phyloP scores from a whole-genome alignment of 2,888 invertebrate species.

The Epinotia brunnichana region DNA sequence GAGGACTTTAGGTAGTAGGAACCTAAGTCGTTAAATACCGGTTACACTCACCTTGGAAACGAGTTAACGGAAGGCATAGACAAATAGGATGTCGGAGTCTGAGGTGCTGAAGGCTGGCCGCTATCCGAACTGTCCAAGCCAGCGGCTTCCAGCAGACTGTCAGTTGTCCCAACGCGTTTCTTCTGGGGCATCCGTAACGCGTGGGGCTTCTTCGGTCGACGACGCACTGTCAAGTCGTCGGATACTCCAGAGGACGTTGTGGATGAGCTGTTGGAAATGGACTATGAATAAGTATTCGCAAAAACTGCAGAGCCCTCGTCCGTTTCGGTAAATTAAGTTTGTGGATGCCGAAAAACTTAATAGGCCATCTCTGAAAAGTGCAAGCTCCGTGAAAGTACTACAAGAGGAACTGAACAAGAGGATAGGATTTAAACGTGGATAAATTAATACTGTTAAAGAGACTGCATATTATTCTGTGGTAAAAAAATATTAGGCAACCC shows the following conservation, averaged over 20 bases:
- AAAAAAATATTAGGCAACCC: too few relatives aligned
- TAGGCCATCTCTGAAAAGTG: too few relatives aligned
- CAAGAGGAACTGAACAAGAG: too few relatives aligned
- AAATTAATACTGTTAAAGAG: too few relatives aligned
- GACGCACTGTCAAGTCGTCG: conserved; percentile 72
- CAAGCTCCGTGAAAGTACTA: too few relatives aligned
- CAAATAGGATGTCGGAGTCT: conserved; percentile 89
- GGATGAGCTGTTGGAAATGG: conserved; percentile 61
- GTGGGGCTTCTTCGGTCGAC: conserved; percentile 75
- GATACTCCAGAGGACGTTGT: conserved; percentile 77
- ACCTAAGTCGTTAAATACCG: neutral
- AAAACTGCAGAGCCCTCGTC: too few relatives aligned
- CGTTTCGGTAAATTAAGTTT: too few relatives aligned
- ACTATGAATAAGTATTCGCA: neutral
- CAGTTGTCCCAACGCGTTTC: conserved; percentile 78
- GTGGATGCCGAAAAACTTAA: too few relatives aligned
- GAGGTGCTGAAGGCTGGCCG: conserved; percentile 73
- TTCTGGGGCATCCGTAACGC: conserved; percentile 77
- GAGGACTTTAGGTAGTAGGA: too few relatives aligned
- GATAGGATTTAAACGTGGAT: too few relatives aligned
- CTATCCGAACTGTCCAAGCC: conserved; percentile 78
- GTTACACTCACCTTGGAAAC: conserved; percentile 86
- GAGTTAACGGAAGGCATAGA: conserved; percentile 94
- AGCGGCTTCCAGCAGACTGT: conserved; percentile 75
- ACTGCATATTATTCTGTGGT: too few relatives aligned